Conservation (phyloP, 1,140 invertebrate species). For the Ceratosolen solmsi region DNA sequence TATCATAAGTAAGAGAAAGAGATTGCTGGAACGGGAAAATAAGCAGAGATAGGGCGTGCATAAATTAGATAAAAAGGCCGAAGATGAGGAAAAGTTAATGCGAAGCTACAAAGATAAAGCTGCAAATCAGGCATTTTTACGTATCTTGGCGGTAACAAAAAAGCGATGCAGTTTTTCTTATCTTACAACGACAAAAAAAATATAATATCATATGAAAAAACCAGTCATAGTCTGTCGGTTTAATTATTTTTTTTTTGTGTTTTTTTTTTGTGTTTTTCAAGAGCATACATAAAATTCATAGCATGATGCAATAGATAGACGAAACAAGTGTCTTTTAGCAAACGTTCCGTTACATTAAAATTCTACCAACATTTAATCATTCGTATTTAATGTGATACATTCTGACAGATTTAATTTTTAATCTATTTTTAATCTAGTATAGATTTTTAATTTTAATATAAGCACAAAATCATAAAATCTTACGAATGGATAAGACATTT, state of each 20-base stretch:
- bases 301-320: too few species aligned
- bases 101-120: neutral
- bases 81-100: neutral
- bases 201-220: too few species aligned
- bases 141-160: neutral
- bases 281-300: too few species aligned
- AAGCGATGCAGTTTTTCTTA: neutral
- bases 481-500: neutral
- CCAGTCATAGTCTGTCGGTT: neutral
- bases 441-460: neutral
- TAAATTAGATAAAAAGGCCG: slow-evolving; percentile 7
- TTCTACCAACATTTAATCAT: too few species aligned
- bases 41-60: slow-evolving; percentile 9
- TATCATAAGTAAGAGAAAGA: neutral
- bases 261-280: too few species aligned
- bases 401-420: too few species aligned
- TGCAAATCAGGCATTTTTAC: neutral
- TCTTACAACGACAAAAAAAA: neutral
- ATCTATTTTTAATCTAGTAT: too few species aligned
- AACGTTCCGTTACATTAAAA: too few species aligned
- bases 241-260: too few species aligned
- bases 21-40: neutral
- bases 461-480: neutral
- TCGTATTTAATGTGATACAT: too few species aligned
- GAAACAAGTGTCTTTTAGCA: too few species aligned